Evolutionary conservation across 2,888 invertebrate species (phyloP).

Genomic region (Cantharis nigra): DNA sequence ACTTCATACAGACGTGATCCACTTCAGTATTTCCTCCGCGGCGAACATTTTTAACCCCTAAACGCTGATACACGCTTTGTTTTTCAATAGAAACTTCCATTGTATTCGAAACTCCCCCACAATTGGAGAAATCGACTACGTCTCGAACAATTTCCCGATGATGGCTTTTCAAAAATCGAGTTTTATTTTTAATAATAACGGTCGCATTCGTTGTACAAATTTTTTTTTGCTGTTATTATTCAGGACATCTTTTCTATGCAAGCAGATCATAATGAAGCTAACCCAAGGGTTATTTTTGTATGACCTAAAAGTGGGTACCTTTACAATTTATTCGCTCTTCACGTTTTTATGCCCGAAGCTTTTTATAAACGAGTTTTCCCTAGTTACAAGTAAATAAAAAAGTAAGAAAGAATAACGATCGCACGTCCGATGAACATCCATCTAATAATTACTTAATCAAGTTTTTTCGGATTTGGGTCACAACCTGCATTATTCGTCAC

Average conservation of each 20-base stretch:
- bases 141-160: background rate
- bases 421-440: background rate
- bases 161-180: background rate
- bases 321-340: slow-evolving; percentile 16
- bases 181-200: background rate
- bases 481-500: background rate
- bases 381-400: background rate
- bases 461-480: background rate
- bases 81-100: background rate
- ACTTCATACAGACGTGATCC: background rate
- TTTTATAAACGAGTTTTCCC: slow-evolving; percentile 20
- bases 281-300: slow-evolving; percentile 12
- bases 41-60: background rate
- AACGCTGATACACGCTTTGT: background rate
- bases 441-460: background rate
- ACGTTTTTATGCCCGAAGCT: slow-evolving; percentile 18
- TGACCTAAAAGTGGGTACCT: slow-evolving; percentile 5
- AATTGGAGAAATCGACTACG: background rate
- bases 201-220: background rate
- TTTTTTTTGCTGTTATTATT: background rate
- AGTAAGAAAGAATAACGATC: background rate
- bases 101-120: background rate
- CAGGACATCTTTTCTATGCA: slow-evolving; percentile 15
- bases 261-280: slow-evolving; percentile 11
- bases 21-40: background rate